Conservation (phyloP, 1,140 invertebrate species). For the Temnothorax longispinosus region DNA sequence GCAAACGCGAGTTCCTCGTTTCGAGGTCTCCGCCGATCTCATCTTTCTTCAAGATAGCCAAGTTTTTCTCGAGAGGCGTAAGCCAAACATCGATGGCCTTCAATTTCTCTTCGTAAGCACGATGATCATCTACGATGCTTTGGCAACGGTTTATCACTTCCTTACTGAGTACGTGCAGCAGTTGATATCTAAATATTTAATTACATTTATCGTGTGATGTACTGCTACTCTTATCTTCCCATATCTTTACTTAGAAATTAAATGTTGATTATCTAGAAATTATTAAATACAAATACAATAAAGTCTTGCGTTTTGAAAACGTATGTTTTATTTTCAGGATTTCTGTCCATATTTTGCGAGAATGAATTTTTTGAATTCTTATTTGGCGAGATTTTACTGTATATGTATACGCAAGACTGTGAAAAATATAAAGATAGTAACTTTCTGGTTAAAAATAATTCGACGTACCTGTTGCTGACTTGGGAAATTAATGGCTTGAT, state of each 20-base stretch:
- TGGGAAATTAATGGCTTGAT: conserved; percentile 96
- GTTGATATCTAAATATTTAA: conserved; percentile 89
- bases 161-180: conserved; percentile 93
- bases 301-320: neutral
- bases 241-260: neutral
- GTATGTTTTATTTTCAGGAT: neutral
- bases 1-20: conserved; percentile 89
- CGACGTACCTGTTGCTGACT: conserved; percentile 90
- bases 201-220: neutral
- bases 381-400: neutral
- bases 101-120: conserved; percentile 92
- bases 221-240: neutral
- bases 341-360: neutral
- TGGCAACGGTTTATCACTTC: conserved; percentile 96
- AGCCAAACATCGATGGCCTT: conserved; percentile 93
- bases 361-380: neutral
- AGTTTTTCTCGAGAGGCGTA: conserved; percentile 90
- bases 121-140: conserved; percentile 94
- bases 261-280: neutral
- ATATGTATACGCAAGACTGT: neutral
- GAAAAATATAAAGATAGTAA: neutral
- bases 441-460: neutral
- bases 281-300: neutral
- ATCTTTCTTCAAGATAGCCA: conserved; percentile 86
- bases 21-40: conserved; percentile 84